These are phyloP conservation scores for Phocides pigmalion DNA, from an alignment of 1,140 invertebrate genomes.

Conservation along the genomic window DNA sequence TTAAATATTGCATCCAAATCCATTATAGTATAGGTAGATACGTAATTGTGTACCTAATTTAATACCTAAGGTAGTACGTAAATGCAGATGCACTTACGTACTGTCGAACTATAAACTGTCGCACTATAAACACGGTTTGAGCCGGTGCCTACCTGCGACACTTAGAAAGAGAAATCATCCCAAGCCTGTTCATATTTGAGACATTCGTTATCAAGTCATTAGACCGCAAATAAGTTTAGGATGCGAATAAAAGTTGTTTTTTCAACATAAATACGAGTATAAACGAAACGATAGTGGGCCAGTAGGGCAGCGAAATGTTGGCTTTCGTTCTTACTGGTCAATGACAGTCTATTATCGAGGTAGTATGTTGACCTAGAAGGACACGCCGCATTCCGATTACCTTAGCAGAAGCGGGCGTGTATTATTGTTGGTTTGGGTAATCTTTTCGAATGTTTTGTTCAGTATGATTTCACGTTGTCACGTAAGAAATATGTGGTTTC, in stretches of 20 bases:
- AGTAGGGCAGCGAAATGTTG: constrained; percentile 71
- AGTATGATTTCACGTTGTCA: too few species aligned
- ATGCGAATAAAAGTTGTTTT: constrained; percentile 21
- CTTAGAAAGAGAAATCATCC: constrained; percentile 26
- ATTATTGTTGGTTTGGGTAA: constrained; percentile 29
- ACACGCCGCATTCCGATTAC: constrained; percentile 66
- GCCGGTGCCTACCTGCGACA: background rate
- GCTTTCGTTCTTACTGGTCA: constrained; percentile 70
- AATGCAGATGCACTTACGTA: too few species aligned
- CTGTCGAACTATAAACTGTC: too few species aligned
- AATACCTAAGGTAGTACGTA: too few species aligned
- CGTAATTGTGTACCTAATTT: too few species aligned
- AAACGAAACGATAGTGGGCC: constrained; percentile 48
- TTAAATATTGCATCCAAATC: too few species aligned
- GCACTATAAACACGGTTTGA: too few species aligned
- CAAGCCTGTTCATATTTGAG: constrained; percentile 7
- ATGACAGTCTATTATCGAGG: constrained; percentile 60
- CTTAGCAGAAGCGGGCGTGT: constrained; percentile 31
- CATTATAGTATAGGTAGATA: too few species aligned
- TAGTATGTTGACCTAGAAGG: constrained; percentile 63
- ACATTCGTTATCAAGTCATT: constrained; percentile 22
- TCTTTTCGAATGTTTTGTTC: constrained; percentile 3
- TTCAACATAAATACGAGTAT: constrained; percentile 38
- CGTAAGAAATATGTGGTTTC: too few species aligned
- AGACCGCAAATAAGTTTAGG: constrained; percentile 11